These are phyloP conservation scores for Halcyon leucocephala DNA, from an alignment of 2,797 vertebrate genomes.

Conservation along the genomic window DNA sequence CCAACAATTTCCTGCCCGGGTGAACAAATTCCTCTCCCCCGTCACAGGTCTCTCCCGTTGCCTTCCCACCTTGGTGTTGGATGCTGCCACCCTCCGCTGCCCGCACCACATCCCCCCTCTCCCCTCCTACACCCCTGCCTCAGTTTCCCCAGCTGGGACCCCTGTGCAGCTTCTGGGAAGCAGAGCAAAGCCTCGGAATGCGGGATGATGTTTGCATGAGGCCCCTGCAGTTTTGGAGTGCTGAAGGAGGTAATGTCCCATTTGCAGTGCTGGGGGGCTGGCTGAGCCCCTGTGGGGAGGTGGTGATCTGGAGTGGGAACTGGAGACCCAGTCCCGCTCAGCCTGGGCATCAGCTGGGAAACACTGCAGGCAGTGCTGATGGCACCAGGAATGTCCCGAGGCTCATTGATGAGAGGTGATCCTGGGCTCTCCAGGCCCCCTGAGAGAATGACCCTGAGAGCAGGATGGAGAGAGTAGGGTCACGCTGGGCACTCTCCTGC, in stretches of 20 bases:
- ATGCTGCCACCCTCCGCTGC: background rate
- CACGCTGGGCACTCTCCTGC: background rate
- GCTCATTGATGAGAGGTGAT: rapidly evolving
- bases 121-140: background rate
- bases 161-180: background rate
- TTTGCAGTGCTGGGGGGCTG: no score
- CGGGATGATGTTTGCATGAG: rapidly evolving
- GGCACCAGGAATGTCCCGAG: background rate
- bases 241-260: background rate
- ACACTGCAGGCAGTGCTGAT: background rate
- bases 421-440: rapidly evolving
- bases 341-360: background rate
- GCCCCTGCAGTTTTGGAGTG: rapidly evolving
- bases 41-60: background rate
- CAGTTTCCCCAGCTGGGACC: background rate
- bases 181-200: background rate
- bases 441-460: background rate
- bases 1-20: slow-evolving; percentile 64
- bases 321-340: background rate
- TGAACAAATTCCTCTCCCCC: slow-evolving; percentile 36
- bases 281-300: background rate
- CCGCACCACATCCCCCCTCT: rapidly evolving
- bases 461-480: rapidly evolving
- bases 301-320: background rate
- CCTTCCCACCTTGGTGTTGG: slow-evolving; percentile 9